These are phyloP conservation scores for Volucella inflata DNA, from an alignment of 2,888 invertebrate species.

Conservation along the genomic window DNA sequence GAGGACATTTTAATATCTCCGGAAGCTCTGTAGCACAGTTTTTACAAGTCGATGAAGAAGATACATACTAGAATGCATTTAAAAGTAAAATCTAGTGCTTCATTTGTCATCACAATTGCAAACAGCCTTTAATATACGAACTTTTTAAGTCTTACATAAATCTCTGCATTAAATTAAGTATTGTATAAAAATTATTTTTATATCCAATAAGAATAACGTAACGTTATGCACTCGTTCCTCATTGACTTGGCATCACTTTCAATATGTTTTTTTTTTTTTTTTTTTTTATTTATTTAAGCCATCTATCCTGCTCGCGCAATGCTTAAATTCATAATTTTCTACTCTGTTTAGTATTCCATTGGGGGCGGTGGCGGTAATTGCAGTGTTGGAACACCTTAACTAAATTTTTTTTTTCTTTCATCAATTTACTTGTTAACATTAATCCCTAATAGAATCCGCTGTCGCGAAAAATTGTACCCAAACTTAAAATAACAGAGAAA, in stretches of 20 bases:
- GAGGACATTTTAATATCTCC: too few species aligned
- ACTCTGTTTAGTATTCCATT: slow-evolving; percentile 69
- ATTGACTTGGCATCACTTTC: slow-evolving; percentile 46
- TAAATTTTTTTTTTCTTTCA: slow-evolving; percentile 56
- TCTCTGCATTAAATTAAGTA: not conserved
- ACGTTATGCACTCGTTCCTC: not conserved
- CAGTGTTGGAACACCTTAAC: slow-evolving; percentile 66
- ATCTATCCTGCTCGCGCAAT: slow-evolving; percentile 66
- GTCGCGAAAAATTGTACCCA: slow-evolving; percentile 31
- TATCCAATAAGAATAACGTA: slow-evolving; percentile 35
- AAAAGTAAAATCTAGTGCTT: too few species aligned
- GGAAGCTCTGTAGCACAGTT: too few species aligned
- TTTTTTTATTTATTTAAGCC: not conserved
- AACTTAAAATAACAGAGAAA: slow-evolving; percentile 7
- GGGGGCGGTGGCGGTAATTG: slow-evolving; percentile 75
- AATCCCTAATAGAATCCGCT: slow-evolving; percentile 35
- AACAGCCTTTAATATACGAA: too few species aligned
- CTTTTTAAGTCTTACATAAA: too few species aligned
- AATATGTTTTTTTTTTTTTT: slow-evolving; percentile 23
- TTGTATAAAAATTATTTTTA: not conserved
- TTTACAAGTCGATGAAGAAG: too few species aligned
- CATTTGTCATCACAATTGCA: too few species aligned
- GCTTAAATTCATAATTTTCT: slow-evolving; percentile 60
- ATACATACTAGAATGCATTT: too few species aligned
- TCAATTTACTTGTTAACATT: slow-evolving; percentile 48